A percentile compares a stretch with the other conserved stretches of the same genome.
These are phyloP conservation scores for Latrodectus hesperus DNA, from an alignment of 2,888 invertebrate genomes.

Conservation along the genomic window DNA sequence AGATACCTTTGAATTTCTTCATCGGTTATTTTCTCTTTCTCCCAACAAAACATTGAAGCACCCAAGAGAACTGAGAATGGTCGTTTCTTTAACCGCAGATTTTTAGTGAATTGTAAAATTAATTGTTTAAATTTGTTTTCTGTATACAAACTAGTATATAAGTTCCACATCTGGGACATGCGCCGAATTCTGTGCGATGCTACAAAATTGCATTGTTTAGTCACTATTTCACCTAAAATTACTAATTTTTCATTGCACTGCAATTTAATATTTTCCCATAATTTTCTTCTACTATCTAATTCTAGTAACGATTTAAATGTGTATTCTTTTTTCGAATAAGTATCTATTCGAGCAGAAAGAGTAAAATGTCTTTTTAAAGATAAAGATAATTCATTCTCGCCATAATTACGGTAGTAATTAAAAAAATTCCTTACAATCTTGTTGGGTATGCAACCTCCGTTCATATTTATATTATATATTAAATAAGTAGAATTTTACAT, in stretches of 20 bases:
- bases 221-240: constrained; percentile 67
- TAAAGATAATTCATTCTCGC: constrained; percentile 40
- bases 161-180: constrained; percentile 67
- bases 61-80: constrained; percentile 62
- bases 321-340: constrained; percentile 13
- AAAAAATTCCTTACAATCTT: constrained; percentile 49
- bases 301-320: constrained; percentile 51
- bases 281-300: constrained; percentile 29
- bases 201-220: constrained; percentile 69
- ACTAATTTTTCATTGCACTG: constrained; percentile 66
- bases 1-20: constrained; percentile 69
- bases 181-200: constrained; percentile 68
- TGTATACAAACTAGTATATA: constrained; percentile 67
- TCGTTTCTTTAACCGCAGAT: constrained; percentile 45
- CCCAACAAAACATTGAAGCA: constrained; percentile 68
- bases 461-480: constrained; percentile 22
- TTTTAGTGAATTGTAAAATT: constrained; percentile 50
- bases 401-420: constrained; percentile 35
- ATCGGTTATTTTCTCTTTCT: constrained; percentile 70
- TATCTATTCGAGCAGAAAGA: constrained; percentile 26
- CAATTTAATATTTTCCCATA: constrained; percentile 42
- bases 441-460: constrained; percentile 42
- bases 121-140: constrained; percentile 59
- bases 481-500: background rate
- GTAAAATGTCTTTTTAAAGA: constrained; percentile 28